Evolutionary conservation across 2,888 invertebrate species (phyloP).

Genomic region (Ornithoptera priamus): DNA sequence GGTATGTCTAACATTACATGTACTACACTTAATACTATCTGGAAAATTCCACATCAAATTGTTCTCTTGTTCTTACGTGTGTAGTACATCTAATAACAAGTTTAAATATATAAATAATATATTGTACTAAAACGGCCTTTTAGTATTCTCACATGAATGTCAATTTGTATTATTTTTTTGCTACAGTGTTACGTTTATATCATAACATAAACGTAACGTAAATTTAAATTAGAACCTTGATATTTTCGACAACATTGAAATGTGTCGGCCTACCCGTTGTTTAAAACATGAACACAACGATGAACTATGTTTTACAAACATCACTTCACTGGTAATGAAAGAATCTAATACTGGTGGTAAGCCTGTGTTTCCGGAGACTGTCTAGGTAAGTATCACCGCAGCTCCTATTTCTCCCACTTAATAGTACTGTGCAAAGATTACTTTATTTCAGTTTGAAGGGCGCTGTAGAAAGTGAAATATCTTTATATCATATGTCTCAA

Average conservation of each 20-base stretch:
- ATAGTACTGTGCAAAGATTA: too few species aligned
- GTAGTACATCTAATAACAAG: slow-evolving; percentile 19
- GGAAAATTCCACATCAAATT: slow-evolving; percentile 19
- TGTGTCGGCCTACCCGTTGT: background rate
- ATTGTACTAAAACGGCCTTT: slow-evolving; percentile 7
- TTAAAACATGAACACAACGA: background rate
- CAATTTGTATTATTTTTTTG: slow-evolving; percentile 6
- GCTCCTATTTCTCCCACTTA: too few species aligned
- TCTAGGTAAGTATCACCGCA: too few species aligned
- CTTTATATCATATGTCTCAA: too few species aligned
- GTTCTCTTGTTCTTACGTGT: slow-evolving; percentile 1
- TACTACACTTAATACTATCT: background rate
- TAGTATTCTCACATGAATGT: slow-evolving; percentile 10
- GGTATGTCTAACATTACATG: too few species aligned
- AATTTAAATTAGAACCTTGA: slow-evolving; percentile 18
- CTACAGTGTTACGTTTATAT: slow-evolving; percentile 11
- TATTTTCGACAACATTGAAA: slow-evolving; percentile 7
- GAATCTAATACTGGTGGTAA: too few species aligned
- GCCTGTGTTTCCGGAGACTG: too few species aligned
- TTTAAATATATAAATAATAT: slow-evolving; percentile 17
- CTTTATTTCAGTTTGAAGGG: too few species aligned
- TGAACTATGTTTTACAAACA: too few species aligned
- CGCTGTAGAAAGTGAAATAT: too few species aligned
- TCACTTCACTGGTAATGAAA: too few species aligned
- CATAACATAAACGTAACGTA: slow-evolving; percentile 9